Evolutionary conservation across 2,797 vertebrate species (phyloP).

Genomic region (Tragelaphus eurycerus): DNA sequence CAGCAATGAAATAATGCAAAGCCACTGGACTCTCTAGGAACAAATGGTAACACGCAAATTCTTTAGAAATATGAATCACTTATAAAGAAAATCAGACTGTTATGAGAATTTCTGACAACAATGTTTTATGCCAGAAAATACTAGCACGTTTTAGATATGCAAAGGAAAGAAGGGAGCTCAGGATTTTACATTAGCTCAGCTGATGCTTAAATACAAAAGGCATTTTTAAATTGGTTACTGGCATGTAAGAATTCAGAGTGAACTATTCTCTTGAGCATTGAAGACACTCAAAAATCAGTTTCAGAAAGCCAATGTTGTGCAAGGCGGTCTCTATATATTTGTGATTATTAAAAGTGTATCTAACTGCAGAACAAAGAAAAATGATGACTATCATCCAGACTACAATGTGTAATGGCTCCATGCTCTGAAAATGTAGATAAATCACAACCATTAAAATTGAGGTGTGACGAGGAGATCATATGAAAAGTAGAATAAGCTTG

Average conservation of each 20-base stretch:
- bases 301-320: background rate
- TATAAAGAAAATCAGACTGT: background rate
- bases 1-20: background rate
- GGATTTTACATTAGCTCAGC: background rate
- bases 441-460: background rate
- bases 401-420: background rate
- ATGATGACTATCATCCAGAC: no score
- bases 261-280: background rate
- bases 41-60: background rate
- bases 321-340: background rate
- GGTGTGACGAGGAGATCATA: background rate
- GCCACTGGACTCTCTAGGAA: background rate
- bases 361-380: background rate
- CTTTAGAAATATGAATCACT: background rate
- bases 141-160: background rate
- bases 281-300: background rate
- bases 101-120: background rate
- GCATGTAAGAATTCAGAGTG: background rate
- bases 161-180: background rate
- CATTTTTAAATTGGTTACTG: background rate
- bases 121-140: background rate
- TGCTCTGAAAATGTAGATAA: background rate
- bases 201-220: background rate
- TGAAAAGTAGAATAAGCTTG: background rate
- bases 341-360: background rate